Conservation (phyloP, 2,888 invertebrate species). For the Epinotia nisella region DNA sequence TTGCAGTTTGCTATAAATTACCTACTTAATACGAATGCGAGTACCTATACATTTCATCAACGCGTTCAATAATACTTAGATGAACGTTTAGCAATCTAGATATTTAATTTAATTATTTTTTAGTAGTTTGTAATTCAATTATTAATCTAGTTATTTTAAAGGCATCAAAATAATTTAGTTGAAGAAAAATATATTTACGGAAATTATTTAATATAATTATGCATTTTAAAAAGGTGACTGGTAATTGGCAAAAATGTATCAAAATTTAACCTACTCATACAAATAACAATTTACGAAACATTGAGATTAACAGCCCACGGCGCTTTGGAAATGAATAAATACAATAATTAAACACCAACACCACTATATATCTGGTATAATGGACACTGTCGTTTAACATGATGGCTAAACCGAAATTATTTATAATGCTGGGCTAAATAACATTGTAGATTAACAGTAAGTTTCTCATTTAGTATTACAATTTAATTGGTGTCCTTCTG, state of each 20-base stretch:
- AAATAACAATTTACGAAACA: conserved; percentile 47
- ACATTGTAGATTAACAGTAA: conserved; percentile 64
- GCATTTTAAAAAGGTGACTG: conserved; percentile 70
- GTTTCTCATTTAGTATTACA: conserved; percentile 60
- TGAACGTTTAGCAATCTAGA: not conserved
- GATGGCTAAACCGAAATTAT: conserved; percentile 53
- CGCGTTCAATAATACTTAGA: conserved; percentile 2
- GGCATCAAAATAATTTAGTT: not conserved
- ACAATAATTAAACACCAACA: conserved; percentile 59
- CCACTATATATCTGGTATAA: conserved; percentile 73
- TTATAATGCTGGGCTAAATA: conserved; percentile 71
- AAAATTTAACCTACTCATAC: conserved; percentile 44
- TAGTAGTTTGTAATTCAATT: conserved; percentile 8
- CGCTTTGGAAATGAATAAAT: conserved; percentile 16
- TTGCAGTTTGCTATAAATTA: conserved; percentile 47
- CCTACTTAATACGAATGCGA: conserved; percentile 35
- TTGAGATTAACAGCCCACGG: conserved; percentile 35
- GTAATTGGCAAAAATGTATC: conserved; percentile 60
- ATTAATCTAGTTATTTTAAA: not conserved
- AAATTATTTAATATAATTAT: conserved; percentile 1
- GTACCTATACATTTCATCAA: conserved; percentile 5
- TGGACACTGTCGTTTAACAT: conserved; percentile 62
- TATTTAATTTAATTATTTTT: not conserved
- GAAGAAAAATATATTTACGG: not conserved
- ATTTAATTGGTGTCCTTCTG: conserved; percentile 74